Evolutionary conservation across 2,888 invertebrate genomes (phyloP).

Genomic region (Malacosoma neustria): DNA sequence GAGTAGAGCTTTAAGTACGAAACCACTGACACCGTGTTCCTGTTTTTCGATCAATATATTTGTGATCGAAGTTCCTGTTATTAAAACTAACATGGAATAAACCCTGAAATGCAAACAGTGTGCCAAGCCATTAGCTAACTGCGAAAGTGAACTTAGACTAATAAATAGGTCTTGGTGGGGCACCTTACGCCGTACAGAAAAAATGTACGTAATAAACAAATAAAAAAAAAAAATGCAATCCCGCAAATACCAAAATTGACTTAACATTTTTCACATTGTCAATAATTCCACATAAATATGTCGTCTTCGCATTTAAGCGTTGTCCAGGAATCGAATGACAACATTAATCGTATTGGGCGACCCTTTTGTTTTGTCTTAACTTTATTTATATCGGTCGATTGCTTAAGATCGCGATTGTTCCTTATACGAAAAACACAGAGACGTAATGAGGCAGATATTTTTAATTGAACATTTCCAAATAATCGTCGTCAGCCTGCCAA

Average conservation of each 20-base stretch:
- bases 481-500: too few relatives aligned
- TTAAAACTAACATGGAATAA: too few relatives aligned
- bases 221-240: not conserved
- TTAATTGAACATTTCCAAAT: too few relatives aligned
- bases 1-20: too few relatives aligned
- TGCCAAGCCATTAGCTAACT: too few relatives aligned
- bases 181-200: not conserved
- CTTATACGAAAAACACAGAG: constrained; percentile 24
- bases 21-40: too few relatives aligned
- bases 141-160: too few relatives aligned
- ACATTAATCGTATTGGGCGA: constrained; percentile 41
- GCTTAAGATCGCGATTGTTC: constrained; percentile 22
- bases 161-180: too few relatives aligned
- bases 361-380: constrained; percentile 50
- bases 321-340: constrained; percentile 24
- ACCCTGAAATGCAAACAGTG: too few relatives aligned
- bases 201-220: not conserved
- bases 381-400: constrained; percentile 44
- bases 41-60: too few relatives aligned
- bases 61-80: too few relatives aligned
- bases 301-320: constrained; percentile 11
- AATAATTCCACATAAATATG: constrained; percentile 9
- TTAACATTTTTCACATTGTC: not conserved
- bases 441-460: constrained; percentile 19
- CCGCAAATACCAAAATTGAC: not conserved